A percentile compares a stretch with the other conserved stretches of the same genome.
Evolutionary conservation across 2,888 invertebrate species (phyloP).

Genomic region (Cataglyphis livida): DNA sequence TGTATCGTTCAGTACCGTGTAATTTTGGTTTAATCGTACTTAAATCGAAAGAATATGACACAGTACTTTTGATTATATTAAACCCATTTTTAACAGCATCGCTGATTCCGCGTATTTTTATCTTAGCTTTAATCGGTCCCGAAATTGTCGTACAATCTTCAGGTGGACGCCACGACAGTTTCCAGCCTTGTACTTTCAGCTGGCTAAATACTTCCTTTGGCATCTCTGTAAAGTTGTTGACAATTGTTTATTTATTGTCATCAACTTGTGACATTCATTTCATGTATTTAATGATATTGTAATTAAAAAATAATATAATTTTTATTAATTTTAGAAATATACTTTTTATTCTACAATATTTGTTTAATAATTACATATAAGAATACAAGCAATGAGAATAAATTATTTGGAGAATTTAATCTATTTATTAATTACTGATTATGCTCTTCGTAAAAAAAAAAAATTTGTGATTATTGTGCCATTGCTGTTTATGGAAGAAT

Average conservation of each 20-base stretch:
- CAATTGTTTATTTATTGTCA: neutral
- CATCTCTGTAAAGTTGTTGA: constrained; percentile 61
- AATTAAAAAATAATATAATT: neutral
- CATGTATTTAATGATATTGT: neutral
- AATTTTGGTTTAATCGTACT: neutral
- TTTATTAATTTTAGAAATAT: too few species aligned
- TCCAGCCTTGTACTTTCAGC: constrained; percentile 46
- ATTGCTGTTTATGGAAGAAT: neutral
- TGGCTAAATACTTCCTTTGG: constrained; percentile 68
- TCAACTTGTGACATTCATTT: neutral
- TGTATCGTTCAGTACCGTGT: constrained; percentile 67
- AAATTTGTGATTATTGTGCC: too few species aligned
- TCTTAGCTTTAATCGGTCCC: constrained; percentile 62
- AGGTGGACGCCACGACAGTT: constrained; percentile 69
- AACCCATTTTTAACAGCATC: constrained; percentile 38
- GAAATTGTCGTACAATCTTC: constrained; percentile 72
- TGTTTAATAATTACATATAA: too few species aligned
- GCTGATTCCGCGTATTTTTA: constrained; percentile 63
- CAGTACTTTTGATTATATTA: neutral
- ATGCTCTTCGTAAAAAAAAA: too few species aligned
- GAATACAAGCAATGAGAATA: too few species aligned
- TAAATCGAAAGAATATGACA: neutral
- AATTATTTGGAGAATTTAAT: too few species aligned
- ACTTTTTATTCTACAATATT: too few species aligned
- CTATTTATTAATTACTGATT: too few species aligned